Percentiles rank a stretch among this genome's conserved stretches.
These are phyloP conservation scores for Cactoblastis cactorum DNA, from an alignment of 2,888 invertebrate genomes.

Conservation along the genomic window DNA sequence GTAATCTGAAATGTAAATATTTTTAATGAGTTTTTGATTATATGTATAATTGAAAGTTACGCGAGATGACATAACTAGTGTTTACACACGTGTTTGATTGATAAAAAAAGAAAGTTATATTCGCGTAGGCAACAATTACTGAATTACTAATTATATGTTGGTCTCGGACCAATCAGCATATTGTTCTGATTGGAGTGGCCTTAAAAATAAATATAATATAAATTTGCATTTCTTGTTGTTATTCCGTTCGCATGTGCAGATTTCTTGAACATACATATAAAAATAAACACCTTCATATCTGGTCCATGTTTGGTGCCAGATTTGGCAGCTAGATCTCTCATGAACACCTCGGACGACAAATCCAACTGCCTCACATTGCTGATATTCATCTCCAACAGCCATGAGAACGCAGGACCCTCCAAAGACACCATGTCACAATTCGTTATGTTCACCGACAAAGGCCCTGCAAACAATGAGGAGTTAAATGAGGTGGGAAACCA, in stretches of 20 bases:
- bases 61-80: not conserved
- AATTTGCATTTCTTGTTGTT: not conserved
- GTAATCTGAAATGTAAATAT: constrained; percentile 75
- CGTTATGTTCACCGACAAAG: constrained; percentile 80
- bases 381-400: constrained; percentile 81
- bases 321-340: constrained; percentile 78
- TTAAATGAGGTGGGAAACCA: constrained; percentile 13
- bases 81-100: not conserved
- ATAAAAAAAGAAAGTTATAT: not conserved
- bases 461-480: constrained; percentile 64
- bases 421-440: constrained; percentile 79
- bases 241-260: not conserved
- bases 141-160: not conserved
- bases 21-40: not conserved
- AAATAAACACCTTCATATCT: constrained; percentile 55
- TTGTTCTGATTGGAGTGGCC: not conserved
- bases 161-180: not conserved
- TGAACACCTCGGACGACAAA: constrained; percentile 81
- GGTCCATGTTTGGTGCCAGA: constrained; percentile 82
- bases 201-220: not conserved
- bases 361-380: constrained; percentile 76
- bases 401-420: constrained; percentile 82
- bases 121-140: too few relatives aligned
- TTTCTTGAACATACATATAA: not conserved
- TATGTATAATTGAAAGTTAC: too few relatives aligned